These are phyloP conservation scores for Lepetodrilus schrolli DNA, from an alignment of 2,888 invertebrate species.

Conservation along the genomic window DNA sequence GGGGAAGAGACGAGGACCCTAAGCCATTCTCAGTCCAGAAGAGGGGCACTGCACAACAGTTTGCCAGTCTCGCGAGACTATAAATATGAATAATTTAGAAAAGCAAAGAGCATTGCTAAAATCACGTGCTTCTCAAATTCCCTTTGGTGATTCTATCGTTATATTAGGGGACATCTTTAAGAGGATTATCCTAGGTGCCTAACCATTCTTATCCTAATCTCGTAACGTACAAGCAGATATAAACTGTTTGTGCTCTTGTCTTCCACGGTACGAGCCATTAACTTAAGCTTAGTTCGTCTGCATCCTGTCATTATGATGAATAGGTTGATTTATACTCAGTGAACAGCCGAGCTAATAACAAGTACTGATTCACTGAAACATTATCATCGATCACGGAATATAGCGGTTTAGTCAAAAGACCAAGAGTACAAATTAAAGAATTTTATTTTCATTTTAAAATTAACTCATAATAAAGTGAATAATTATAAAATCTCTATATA, in stretches of 20 bases:
- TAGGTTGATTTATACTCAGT: not conserved
- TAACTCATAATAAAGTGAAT: too few species aligned
- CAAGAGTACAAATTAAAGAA: too few species aligned
- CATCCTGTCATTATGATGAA: not conserved
- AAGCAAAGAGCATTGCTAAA: not conserved
- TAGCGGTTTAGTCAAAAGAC: too few species aligned
- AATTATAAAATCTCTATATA: too few species aligned
- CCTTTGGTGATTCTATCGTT: not conserved
- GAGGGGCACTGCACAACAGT: not conserved
- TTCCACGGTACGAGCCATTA: not conserved
- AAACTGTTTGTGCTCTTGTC: not conserved
- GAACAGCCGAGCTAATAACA: too few species aligned
- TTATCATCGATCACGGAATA: too few species aligned
- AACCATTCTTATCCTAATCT: conserved; percentile 2
- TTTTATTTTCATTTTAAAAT: too few species aligned
- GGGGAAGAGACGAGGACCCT: not conserved
- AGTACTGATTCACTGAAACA: too few species aligned
- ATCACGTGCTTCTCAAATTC: not conserved
- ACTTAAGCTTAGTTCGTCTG: not conserved
- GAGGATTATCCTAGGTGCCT: not conserved
- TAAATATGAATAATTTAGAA: conserved; percentile 22
- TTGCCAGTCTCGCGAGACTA: conserved; percentile 1
- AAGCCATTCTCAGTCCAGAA: not conserved
- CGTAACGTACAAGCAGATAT: not conserved
- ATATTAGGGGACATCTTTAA: not conserved